Percentiles rank a stretch among this genome's conserved stretches.
phyloP scores from a whole-genome alignment of 2,797 vertebrate species.

The Lacerta bilineata region DNA sequence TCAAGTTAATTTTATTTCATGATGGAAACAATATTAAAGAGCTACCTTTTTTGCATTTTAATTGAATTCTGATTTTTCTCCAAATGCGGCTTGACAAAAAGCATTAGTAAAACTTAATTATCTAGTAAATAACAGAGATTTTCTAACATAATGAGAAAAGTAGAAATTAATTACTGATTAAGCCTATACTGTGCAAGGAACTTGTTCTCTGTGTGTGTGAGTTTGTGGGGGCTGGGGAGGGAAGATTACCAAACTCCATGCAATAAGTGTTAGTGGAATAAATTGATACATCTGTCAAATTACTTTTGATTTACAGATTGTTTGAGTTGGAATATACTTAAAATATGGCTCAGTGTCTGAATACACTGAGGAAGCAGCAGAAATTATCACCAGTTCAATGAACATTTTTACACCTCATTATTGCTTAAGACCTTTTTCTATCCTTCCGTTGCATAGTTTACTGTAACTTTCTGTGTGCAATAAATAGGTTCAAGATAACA shows the following conservation, averaged over 20 bases:
- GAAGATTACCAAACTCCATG: background rate
- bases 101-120: constrained; percentile 49
- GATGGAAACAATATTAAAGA: constrained; percentile 43
- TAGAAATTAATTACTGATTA: constrained; percentile 51
- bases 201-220: background rate
- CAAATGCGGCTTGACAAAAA: constrained; percentile 44
- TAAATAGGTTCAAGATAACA: background rate
- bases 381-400: background rate
- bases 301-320: constrained; percentile 23
- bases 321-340: background rate
- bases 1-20: constrained; percentile 42
- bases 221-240: background rate
- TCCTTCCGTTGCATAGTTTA: background rate
- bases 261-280: constrained; percentile 7
- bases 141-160: constrained; percentile 39
- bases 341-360: background rate
- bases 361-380: background rate
- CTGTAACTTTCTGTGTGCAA: background rate
- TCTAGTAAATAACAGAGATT: constrained; percentile 48
- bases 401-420: background rate
- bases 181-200: constrained; percentile 12
- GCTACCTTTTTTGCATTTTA: constrained; percentile 37
- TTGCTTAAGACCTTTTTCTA: background rate
- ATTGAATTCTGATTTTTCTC: constrained; percentile 41
- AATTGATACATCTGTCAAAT: constrained; percentile 29